Evolutionary conservation across 2,888 invertebrate genomes (phyloP), one percentile per base, ranked within the genome.

Genomic region (Apamea sordens): DNA sequence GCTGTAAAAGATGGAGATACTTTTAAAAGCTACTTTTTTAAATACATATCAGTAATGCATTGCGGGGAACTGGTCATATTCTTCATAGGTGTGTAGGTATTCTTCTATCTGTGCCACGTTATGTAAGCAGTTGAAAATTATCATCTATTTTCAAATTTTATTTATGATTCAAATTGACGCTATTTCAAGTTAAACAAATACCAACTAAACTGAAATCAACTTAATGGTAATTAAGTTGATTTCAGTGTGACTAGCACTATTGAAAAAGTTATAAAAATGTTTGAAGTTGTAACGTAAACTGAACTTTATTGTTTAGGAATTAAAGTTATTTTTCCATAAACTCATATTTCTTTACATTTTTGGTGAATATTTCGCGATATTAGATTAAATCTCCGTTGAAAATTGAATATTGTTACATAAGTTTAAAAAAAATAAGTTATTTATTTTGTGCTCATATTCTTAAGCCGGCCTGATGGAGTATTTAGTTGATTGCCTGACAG

Each of bases 1-100:
- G 0, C 80, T 80, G 80, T 61, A 77, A 81, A 59, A 69, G 0
- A 56, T 47, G 3, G 21, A 21, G 21, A 63, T 32, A 63, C 4
- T 28, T 59, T n/a, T 59, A n/a, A 47, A 47, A 47, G 47, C 47
- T 47, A 47, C 0, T 50, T 47, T 47, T 47, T 59, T 59, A 1
- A 41, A 21, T 21, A 24, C 6, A 32, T 32, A 32, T 32, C 21
- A 21, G 7, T 13, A 28, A 21, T 68, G 21, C 21, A 8, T 21
- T 69, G 7, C 7, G 28, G 21, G 7, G 4, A 1, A 21, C 41
- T n/a, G 18, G 21, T 47, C 28, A 21, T 47, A 15, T 47, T 69
- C 13, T 28, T 13, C 13, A 13, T 69, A 28, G 7, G 13, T 69
- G 47, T 8, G 15, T 41, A 41, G 41, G 41, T 41, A 41, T 41